Conservation (phyloP, 2,888 invertebrate species). For the Diarsia dahlii region DNA sequence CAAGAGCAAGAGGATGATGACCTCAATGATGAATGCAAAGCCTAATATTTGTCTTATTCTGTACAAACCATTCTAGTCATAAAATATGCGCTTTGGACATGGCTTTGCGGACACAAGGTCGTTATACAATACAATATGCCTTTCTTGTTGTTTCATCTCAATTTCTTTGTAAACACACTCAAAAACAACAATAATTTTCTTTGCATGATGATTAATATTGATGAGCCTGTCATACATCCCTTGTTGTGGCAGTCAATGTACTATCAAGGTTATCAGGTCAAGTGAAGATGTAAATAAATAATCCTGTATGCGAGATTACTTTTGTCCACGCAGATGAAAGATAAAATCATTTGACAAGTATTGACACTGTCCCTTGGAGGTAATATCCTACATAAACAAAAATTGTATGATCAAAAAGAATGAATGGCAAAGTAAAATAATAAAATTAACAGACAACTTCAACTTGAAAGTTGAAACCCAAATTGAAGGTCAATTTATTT, state of each 20-base stretch:
- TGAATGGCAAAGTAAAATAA: not conserved
- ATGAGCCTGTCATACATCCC: constrained; percentile 6
- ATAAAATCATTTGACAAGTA: constrained; percentile 1
- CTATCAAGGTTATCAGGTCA: constrained; percentile 63
- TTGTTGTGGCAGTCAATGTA: constrained; percentile 38
- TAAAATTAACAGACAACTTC: not conserved
- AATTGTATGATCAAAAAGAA: not conserved
- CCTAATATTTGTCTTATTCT: not conserved
- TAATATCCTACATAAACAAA: not conserved
- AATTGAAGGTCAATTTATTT: constrained; percentile 3
- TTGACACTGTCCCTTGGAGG: not conserved
- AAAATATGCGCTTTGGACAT: too few species aligned
- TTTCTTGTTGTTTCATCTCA: not conserved
- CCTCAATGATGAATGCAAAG: not conserved
- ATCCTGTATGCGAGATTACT: constrained; percentile 18
- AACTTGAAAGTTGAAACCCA: constrained; percentile 12
- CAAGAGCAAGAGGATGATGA: too few species aligned
- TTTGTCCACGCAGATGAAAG: not conserved
- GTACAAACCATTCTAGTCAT: not conserved
- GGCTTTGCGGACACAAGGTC: too few species aligned
- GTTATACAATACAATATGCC: too few species aligned
- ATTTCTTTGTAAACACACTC: not conserved
- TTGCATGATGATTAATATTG: constrained; percentile 30
- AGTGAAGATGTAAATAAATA: constrained; percentile 51
- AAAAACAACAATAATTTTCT: not conserved